Percentiles rank a stretch among this genome's conserved stretches.
phyloP scores from a whole-genome alignment of 2,888 invertebrate species.

The Epinotia brunnichana region DNA sequence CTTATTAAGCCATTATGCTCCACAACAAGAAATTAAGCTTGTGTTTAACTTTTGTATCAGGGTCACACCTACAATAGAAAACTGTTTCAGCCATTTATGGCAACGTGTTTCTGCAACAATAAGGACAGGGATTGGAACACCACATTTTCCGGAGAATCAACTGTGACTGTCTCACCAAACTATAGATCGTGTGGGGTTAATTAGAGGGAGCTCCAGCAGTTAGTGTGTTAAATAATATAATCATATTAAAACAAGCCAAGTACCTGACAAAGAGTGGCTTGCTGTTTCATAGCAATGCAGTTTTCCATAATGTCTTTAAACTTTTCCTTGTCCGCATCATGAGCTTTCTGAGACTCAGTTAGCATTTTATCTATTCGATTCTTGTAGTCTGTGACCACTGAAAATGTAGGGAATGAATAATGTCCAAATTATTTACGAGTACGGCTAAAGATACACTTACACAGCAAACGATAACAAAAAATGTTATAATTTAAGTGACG shows the following conservation, averaged over 20 bases:
- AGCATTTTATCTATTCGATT: constrained; percentile 70
- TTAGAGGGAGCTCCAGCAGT: too few relatives aligned
- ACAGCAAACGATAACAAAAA: background rate
- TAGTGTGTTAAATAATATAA: too few relatives aligned
- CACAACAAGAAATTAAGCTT: too few relatives aligned
- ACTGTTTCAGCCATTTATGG: too few relatives aligned
- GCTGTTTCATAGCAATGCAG: constrained; percentile 74
- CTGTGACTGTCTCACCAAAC: too few relatives aligned
- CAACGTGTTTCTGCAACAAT: too few relatives aligned
- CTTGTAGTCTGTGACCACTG: constrained; percentile 75
- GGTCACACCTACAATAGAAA: too few relatives aligned
- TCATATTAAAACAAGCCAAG: background rate
- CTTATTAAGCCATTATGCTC: too few relatives aligned
- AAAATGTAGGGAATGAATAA: constrained; percentile 47
- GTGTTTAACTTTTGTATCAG: too few relatives aligned
- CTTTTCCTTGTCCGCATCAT: constrained; percentile 64
- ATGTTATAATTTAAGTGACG: background rate
- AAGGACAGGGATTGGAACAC: too few relatives aligned
- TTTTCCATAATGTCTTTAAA: constrained; percentile 73
- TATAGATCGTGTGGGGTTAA: too few relatives aligned
- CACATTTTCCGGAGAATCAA: too few relatives aligned
- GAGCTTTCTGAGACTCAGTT: constrained; percentile 66
- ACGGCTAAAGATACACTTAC: background rate
- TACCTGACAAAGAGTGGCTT: constrained; percentile 71
- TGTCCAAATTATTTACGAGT: background rate